Base-by-base conservation (phyloP, 2,888 invertebrate genomes). In the Chirona hameri region DNA sequence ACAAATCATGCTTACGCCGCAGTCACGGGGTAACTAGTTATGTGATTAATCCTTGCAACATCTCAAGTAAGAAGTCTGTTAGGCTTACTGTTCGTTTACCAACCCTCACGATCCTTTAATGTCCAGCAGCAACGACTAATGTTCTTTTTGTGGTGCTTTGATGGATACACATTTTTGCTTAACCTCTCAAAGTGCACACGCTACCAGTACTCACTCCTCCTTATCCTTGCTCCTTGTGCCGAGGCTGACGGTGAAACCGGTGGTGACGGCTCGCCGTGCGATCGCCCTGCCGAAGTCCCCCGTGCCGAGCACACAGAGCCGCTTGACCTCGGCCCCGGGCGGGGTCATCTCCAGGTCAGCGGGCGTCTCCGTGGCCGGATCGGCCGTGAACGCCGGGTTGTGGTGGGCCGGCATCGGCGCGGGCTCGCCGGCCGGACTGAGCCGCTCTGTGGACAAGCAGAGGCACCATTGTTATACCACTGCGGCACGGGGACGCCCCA, bases 231-330 rank as follows among this genome's bases (percentile, higher is more conserved):
- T 76, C 81, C 85, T 79, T 72, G 84, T 84, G 57, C 84, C 85
- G 79, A 85, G 82, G 82, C 81, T 83, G 46, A 85, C 85, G 18
- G 82, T 82, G 80, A 83, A 84, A 48, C 85, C 85, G 12, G 83
- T 81, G 72, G 82, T 82, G 57, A 85, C 84, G 4, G 84, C 60
- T 5, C 85, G 81, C 12, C 84, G 82, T 9, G 85, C 81, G 52
- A 85, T 80, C 18, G 85, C 85, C 0, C 85, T 57, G 24, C 85
- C 85, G 69, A 84, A 85, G 82, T 85, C 84, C 0, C 84, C 85
- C 0, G 84, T 81, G 0, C 84, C 85, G 27, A 84, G 82, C 48
- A 85, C 85, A 21, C 76, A 76, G 9, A 76, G 76, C 39, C 76
- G 39, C 39, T 12, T 39, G 24, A 1, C 39, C 65, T 65, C 65